Conservation (phyloP, 2,888 invertebrate species). For the Heliconius ethilla region DNA sequence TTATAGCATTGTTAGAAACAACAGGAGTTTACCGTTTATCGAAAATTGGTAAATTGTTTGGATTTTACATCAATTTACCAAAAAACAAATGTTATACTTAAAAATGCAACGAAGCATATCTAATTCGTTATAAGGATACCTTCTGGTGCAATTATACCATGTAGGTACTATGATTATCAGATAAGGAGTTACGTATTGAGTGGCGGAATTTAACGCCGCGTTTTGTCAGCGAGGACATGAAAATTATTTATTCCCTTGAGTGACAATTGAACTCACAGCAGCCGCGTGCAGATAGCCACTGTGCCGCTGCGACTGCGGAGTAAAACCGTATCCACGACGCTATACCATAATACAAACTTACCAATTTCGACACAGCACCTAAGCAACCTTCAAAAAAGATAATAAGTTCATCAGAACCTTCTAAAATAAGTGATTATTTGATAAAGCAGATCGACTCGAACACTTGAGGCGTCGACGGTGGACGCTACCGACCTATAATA, state of each 20-base stretch:
- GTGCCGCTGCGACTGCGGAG: too few species aligned
- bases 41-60: conserved; percentile 14
- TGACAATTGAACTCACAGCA: not conserved
- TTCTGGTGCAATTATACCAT: not conserved
- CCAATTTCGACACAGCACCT: not conserved
- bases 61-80: not conserved
- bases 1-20: conserved; percentile 71
- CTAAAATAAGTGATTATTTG: conserved; percentile 45
- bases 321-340: not conserved
- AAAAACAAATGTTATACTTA: not conserved
- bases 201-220: not conserved
- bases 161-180: not conserved
- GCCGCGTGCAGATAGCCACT: too few species aligned
- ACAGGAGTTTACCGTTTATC: conserved; percentile 31
- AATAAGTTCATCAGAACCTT: conserved; percentile 14
- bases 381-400: not conserved
- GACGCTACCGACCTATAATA: conserved; percentile 66
- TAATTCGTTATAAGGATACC: not conserved
- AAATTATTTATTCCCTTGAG: not conserved
- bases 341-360: not conserved
- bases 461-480: conserved; percentile 48
- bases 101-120: conserved; percentile 12
- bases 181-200: not conserved
- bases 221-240: not conserved
- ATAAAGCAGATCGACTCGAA: conserved; percentile 44